A percentile compares a stretch with the other conserved stretches of the same genome.
Conservation (phyloP, 2,113 vertebrate genomes). For the Dipodomys merriami region DNA sequence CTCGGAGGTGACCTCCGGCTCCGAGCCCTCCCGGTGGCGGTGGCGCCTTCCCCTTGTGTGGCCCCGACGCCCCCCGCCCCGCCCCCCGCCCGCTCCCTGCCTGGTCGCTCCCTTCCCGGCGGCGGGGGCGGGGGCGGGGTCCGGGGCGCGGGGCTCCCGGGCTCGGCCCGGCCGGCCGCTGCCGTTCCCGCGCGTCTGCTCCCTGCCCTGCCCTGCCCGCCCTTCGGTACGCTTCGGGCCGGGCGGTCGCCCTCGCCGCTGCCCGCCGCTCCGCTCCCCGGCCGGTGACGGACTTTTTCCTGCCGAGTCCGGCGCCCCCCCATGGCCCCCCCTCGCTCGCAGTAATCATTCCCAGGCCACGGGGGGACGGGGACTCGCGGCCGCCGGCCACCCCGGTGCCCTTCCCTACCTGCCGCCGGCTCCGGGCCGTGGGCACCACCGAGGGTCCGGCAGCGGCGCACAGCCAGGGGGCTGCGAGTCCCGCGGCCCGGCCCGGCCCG, state of each 20-base stretch:
- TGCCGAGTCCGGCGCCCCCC: constrained; percentile 57
- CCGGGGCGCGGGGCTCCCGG: constrained; percentile 21
- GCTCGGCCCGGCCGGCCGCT: constrained; percentile 53
- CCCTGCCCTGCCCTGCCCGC: constrained; percentile 31
- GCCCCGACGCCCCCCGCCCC: constrained; percentile 77
- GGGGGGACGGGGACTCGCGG: not conserved
- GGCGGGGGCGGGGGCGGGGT: constrained; percentile 73
- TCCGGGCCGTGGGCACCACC: constrained; percentile 60
- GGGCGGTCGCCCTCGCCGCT: constrained; percentile 28
- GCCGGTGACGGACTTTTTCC: constrained; percentile 68
- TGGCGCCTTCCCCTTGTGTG: constrained; percentile 77
- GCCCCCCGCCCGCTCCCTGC: constrained; percentile 70
- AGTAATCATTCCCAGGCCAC: constrained; percentile 75
- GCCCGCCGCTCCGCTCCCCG: constrained; percentile 19
- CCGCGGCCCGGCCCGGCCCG: constrained; percentile 59
- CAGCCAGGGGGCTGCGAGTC: constrained; percentile 29
- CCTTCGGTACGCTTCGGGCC: not conserved
- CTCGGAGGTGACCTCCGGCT: constrained; percentile 55
- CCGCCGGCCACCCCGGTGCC: constrained; percentile 21
- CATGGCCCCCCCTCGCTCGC: not conserved
- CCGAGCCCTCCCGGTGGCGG: constrained; percentile 43
- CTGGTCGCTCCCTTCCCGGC: constrained; percentile 70
- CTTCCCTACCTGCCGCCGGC: constrained; percentile 74
- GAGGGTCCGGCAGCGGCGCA: constrained; percentile 62
- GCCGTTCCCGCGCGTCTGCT: constrained; percentile 68